Conservation (phyloP, 53 echinoderm and acorn worm species). For the Glandiceps talaboti region DNA sequence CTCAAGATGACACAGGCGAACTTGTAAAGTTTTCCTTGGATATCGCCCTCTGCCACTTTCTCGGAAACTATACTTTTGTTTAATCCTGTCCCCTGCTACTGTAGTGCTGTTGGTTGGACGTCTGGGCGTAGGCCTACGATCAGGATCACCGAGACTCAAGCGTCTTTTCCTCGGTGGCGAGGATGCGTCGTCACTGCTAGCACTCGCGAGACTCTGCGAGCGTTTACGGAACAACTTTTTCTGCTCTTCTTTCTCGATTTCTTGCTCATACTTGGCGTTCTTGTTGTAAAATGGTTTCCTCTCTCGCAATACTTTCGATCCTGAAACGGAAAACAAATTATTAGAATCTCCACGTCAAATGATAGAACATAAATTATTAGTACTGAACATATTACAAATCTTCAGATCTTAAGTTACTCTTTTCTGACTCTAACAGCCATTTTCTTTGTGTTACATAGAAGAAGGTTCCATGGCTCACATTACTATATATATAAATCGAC, state of each 20-base stretch:
- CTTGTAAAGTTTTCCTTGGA: neutral
- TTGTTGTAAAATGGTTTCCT: constrained; percentile 33
- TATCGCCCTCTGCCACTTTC: constrained; percentile 1
- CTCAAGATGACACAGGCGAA: neutral
- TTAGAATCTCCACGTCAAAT: no score
- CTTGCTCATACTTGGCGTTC: constrained; percentile 85
- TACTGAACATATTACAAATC: no score
- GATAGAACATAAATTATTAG: no score
- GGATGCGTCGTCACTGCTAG: constrained; percentile 15
- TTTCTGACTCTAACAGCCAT: no score
- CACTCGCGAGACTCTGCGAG: constrained; percentile 15
- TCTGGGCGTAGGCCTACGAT: neutral
- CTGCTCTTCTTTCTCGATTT: constrained; percentile 75
- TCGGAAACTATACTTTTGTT: constrained; percentile 7
- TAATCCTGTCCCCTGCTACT: constrained; percentile 5
- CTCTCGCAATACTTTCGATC: neutral
- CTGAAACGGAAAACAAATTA: no score
- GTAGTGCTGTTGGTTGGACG: neutral
- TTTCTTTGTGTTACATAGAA: no score
- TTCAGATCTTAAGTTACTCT: no score
- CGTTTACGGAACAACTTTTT: constrained; percentile 48
- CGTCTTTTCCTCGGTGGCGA: neutral
- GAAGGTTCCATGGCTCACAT: no score
- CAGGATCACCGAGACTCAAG: neutral
- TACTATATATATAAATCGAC: no score